Conservation (phyloP, 1,140 invertebrate species). For the Meloidogyne hapla region DNA sequence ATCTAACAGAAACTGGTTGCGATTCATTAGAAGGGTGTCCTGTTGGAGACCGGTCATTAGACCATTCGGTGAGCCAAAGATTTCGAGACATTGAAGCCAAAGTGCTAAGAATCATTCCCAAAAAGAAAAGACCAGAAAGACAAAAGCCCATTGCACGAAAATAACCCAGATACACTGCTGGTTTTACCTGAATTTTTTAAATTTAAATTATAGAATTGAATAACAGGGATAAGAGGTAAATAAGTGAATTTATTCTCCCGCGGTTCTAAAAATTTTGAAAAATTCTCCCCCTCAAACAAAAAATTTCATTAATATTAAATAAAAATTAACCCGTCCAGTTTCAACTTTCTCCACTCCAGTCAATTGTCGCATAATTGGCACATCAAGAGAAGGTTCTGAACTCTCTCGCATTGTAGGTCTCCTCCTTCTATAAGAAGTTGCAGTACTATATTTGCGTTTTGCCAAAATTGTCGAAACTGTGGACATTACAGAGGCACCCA, state of each 20-base stretch:
- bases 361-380: slow-evolving; percentile 18
- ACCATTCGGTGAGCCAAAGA: slow-evolving; percentile 62
- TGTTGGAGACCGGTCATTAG: slow-evolving; percentile 28
- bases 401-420: slow-evolving; percentile 37
- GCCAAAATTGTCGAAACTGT: slow-evolving; percentile 59
- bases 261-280: neutral
- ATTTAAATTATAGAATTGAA: no score
- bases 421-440: slow-evolving; percentile 29
- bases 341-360: slow-evolving; percentile 55
- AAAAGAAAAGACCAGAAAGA: slow-evolving; percentile 50
- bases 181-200: slow-evolving; percentile 49
- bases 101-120: slow-evolving; percentile 54
- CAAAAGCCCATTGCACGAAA: slow-evolving; percentile 57
- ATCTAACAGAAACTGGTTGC: slow-evolving; percentile 32
- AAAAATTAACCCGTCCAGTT: slow-evolving; percentile 52
- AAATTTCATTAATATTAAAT: no score
- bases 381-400: slow-evolving; percentile 28
- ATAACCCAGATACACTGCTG: slow-evolving; percentile 50
- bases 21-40: slow-evolving; percentile 26
- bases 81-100: slow-evolving; percentile 58
- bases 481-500: slow-evolving; percentile 57
- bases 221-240: no score
- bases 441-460: slow-evolving; percentile 38
- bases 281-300: neutral
- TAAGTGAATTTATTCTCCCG: no score